These are phyloP conservation scores for Sinella curviseta DNA, from an alignment of 1,140 invertebrate species.

Conservation along the genomic window DNA sequence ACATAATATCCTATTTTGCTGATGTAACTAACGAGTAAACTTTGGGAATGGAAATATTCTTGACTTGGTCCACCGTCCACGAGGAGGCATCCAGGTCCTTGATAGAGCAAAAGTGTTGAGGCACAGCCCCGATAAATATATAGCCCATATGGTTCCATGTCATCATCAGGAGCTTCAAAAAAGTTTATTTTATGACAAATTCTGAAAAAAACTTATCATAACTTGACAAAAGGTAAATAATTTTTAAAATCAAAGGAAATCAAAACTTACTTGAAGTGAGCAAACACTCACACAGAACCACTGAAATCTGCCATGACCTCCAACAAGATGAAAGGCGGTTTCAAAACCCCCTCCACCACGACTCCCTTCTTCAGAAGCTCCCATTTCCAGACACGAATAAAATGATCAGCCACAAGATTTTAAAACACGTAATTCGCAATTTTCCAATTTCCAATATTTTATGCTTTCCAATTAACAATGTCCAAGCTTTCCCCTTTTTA, in stretches of 20 bases:
- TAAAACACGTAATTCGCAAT: background rate
- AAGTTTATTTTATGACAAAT: background rate
- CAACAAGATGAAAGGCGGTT: slow-evolving; percentile 36
- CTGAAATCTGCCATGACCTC: slow-evolving; percentile 37
- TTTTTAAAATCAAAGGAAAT: no score
- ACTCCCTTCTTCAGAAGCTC: background rate
- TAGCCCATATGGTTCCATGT: slow-evolving; percentile 61
- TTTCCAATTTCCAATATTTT: no score
- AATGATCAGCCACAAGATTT: background rate
- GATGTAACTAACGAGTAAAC: background rate
- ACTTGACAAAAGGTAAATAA: background rate
- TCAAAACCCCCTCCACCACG: slow-evolving; percentile 31
- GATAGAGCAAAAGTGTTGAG: slow-evolving; percentile 59
- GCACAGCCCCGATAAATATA: slow-evolving; percentile 58
- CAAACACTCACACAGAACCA: slow-evolving; percentile 33
- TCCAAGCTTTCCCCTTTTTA: no score
- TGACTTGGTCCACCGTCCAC: slow-evolving; percentile 59
- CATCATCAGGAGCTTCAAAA: slow-evolving; percentile 9
- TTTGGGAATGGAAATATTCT: slow-evolving; percentile 54
- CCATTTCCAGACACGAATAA: background rate
- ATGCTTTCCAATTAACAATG: no score
- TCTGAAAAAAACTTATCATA: background rate
- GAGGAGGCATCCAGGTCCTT: slow-evolving; percentile 52
- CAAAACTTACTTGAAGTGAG: slow-evolving; percentile 40
- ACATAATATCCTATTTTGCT: no score